phyloP scores from a whole-genome alignment of 1,140 invertebrate species.

The Drosophila navojoa region DNA sequence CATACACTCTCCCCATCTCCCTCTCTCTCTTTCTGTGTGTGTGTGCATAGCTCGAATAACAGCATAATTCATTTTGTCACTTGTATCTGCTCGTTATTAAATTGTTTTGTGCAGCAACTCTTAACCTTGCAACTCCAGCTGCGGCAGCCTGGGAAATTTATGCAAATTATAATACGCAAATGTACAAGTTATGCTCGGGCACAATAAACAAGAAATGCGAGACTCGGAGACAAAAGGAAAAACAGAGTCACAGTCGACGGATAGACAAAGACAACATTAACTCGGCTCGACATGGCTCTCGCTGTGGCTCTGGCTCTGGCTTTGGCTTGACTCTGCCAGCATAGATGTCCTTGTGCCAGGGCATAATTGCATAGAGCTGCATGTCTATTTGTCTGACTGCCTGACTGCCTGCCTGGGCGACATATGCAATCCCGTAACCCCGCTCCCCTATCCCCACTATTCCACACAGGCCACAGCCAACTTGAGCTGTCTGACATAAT shows the following conservation, averaged over 20 bases:
- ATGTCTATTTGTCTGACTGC: constrained; percentile 31
- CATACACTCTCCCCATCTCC: neutral
- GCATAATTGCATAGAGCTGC: constrained; percentile 63
- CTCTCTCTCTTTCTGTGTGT: neutral
- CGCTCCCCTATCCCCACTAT: neutral
- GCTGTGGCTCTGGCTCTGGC: neutral
- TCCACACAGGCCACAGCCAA: constrained; percentile 3
- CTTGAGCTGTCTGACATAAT: constrained; percentile 59
- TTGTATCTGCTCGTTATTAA: constrained; percentile 78
- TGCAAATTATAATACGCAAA: constrained; percentile 81
- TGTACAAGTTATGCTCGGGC: constrained; percentile 69
- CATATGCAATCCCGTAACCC: constrained; percentile 34
- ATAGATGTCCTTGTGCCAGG: constrained; percentile 45
- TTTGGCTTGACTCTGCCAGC: constrained; percentile 22
- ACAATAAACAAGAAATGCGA: constrained; percentile 74
- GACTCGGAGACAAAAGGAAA: constrained; percentile 55
- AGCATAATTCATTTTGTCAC: constrained; percentile 81
- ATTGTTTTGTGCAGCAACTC: constrained; percentile 69
- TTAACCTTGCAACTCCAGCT: constrained; percentile 37
- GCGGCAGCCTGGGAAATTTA: constrained; percentile 57
- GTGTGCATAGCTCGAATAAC: constrained; percentile 51
- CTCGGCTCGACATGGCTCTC: constrained; percentile 31
- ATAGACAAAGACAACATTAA: constrained; percentile 43
- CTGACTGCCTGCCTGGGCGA: constrained; percentile 20
- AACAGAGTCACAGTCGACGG: neutral